A percentile compares a stretch with the other conserved stretches of the same genome.
phyloP scores from a whole-genome alignment of 1,140 invertebrate species.

The Atta colombica region DNA sequence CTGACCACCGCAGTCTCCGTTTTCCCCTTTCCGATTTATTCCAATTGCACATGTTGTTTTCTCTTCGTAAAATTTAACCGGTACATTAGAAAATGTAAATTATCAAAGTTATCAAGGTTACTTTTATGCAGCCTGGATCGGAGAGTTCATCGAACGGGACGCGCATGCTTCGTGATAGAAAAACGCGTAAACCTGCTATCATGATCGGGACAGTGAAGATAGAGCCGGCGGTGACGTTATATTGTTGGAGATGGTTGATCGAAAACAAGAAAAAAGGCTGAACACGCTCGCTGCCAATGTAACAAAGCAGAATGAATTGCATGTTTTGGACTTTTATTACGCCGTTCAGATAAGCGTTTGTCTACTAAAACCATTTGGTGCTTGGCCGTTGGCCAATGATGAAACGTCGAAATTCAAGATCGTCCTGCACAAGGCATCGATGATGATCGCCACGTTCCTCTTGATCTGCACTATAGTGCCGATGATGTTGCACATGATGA shows the following conservation, averaged over 20 bases:
- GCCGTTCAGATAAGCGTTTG: constrained; percentile 42
- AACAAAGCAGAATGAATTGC: constrained; percentile 24
- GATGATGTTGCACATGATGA: constrained; percentile 12
- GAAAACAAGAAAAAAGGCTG: not conserved
- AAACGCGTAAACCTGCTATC: constrained; percentile 18
- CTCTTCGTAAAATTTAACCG: constrained; percentile 11
- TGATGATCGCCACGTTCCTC: constrained; percentile 3
- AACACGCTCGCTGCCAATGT: not conserved
- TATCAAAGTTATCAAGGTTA: constrained; percentile 19
- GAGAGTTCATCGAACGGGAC: constrained; percentile 11
- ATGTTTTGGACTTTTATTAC: constrained; percentile 30
- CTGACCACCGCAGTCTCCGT: too few relatives aligned
- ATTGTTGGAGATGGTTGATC: not conserved
- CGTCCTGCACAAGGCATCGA: not conserved
- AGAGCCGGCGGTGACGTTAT: not conserved
- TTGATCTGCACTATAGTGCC: not conserved
- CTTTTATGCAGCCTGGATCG: not conserved
- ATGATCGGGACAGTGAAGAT: not conserved
- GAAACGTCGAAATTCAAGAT: constrained; percentile 10
- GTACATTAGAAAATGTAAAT: constrained; percentile 52
- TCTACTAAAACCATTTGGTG: constrained; percentile 59
- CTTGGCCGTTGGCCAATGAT: constrained; percentile 36
- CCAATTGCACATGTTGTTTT: constrained; percentile 20
- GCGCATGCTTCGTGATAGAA: constrained; percentile 35
- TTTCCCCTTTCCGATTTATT: constrained; percentile 33